phyloP scores from a whole-genome alignment of 2,797 vertebrate genomes.

The Saxicola maurus region DNA sequence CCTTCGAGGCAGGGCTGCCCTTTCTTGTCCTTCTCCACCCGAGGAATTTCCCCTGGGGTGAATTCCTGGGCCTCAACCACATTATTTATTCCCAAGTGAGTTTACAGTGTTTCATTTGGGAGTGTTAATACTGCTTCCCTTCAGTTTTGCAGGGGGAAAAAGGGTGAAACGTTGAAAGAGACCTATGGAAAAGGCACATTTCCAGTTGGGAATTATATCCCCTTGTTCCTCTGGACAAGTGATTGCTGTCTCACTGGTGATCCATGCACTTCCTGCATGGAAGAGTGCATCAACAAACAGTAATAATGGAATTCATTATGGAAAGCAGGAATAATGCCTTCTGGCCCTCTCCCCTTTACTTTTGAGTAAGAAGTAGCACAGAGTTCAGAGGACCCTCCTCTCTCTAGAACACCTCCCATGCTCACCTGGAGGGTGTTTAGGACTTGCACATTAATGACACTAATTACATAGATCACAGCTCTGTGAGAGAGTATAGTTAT shows the following conservation, averaged over 20 bases:
- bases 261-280: not conserved
- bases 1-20: not conserved
- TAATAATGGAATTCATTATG: no score
- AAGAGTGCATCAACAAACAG: not conserved
- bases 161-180: not conserved
- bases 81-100: conserved; percentile 34
- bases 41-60: not conserved
- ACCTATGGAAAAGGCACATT: not conserved
- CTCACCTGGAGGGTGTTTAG: not conserved
- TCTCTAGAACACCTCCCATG: not conserved
- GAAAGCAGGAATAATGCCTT: not conserved
- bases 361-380: not conserved
- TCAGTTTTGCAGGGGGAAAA: not conserved
- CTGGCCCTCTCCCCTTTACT: not conserved
- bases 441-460: not conserved
- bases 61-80: conserved; percentile 38
- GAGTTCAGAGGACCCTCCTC: not conserved
- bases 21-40: not conserved
- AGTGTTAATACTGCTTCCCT: not conserved
- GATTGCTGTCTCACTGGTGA: not conserved
- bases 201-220: not conserved
- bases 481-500: not conserved
- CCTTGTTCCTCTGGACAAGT: not conserved
- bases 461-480: not conserved
- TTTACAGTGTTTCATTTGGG: not conserved